Percentiles rank a stretch among this genome's conserved stretches.
Evolutionary conservation across 2,113 vertebrate genomes (phyloP).

Genomic region (Cyprinodon variegatus): DNA sequence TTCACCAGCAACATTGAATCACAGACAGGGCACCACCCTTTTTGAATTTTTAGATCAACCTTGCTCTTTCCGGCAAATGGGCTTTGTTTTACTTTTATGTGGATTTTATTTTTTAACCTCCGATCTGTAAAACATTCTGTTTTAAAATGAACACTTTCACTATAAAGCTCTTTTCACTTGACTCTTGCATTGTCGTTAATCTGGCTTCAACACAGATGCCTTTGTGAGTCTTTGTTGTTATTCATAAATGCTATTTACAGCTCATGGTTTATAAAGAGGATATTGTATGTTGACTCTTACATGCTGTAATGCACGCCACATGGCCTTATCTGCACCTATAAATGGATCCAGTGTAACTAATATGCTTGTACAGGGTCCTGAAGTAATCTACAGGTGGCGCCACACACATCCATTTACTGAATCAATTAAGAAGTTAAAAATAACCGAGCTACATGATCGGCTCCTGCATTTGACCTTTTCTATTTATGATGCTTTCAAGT

Average conservation of each 20-base stretch:
- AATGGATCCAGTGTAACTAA: constrained; percentile 70
- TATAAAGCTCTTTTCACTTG: constrained; percentile 63
- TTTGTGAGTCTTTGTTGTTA: constrained; percentile 11
- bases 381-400: constrained; percentile 78
- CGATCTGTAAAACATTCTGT: constrained; percentile 51
- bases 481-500: constrained; percentile 63
- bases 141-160: constrained; percentile 66
- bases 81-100: constrained; percentile 16
- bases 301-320: constrained; percentile 46
- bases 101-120: constrained; percentile 41
- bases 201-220: neutral
- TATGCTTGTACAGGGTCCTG: constrained; percentile 60
- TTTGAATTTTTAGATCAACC: constrained; percentile 38
- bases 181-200: constrained; percentile 50
- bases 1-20: constrained; percentile 64
- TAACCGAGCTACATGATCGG: constrained; percentile 58
- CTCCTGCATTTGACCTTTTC: constrained; percentile 60
- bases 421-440: constrained; percentile 74
- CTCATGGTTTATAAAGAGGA: constrained; percentile 33
- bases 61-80: constrained; percentile 37
- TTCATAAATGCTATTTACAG: constrained; percentile 53
- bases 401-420: constrained; percentile 66
- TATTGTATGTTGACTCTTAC: constrained; percentile 59
- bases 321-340: constrained; percentile 64
- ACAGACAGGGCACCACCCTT: constrained; percentile 27